phyloP scores from a whole-genome alignment of 92 coral and sea anemone species.

The Umimayanthus chanpuru region DNA sequence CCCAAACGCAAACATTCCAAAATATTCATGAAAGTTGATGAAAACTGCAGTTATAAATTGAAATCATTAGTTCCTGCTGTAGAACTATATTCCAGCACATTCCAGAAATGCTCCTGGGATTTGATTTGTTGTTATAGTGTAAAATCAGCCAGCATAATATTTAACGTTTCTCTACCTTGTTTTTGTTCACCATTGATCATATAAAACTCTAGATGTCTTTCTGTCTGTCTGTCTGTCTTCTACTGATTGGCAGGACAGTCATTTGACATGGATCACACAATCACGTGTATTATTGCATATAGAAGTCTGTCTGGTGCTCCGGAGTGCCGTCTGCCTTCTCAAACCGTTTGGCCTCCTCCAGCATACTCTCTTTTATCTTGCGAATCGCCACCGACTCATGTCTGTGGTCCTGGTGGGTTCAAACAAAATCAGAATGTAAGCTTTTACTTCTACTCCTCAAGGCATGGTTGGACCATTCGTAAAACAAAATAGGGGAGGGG shows the following conservation, averaged over 20 bases:
- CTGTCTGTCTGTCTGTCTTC: constrained; percentile 38
- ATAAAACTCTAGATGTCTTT: constrained; percentile 35
- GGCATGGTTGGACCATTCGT: neutral
- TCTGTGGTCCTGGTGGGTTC: constrained; percentile 74
- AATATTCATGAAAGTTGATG: neutral
- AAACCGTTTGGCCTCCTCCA: constrained; percentile 92
- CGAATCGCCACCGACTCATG: constrained; percentile 83
- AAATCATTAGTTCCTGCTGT: neutral
- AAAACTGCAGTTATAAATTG: neutral
- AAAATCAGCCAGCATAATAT: constrained; percentile 22
- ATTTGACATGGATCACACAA: constrained; percentile 23
- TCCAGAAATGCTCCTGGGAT: constrained; percentile 10
- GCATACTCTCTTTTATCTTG: constrained; percentile 92
- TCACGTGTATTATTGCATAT: constrained; percentile 65
- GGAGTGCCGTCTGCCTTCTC: constrained; percentile 69
- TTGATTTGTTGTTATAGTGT: neutral
- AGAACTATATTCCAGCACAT: constrained; percentile 33
- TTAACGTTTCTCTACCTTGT: constrained; percentile 10
- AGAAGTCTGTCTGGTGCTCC: constrained; percentile 80
- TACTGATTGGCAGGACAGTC: constrained; percentile 48
- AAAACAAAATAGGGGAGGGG: neutral
- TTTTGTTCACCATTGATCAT: constrained; percentile 30
- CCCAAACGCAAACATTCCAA: constrained; percentile 20
- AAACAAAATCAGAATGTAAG: neutral
- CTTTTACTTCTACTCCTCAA: neutral